Percentiles rank a stretch among this genome's conserved stretches.
These are phyloP conservation scores for Pollimyrus isidori DNA, from an alignment of 2,113 vertebrate species.

Conservation along the genomic window DNA sequence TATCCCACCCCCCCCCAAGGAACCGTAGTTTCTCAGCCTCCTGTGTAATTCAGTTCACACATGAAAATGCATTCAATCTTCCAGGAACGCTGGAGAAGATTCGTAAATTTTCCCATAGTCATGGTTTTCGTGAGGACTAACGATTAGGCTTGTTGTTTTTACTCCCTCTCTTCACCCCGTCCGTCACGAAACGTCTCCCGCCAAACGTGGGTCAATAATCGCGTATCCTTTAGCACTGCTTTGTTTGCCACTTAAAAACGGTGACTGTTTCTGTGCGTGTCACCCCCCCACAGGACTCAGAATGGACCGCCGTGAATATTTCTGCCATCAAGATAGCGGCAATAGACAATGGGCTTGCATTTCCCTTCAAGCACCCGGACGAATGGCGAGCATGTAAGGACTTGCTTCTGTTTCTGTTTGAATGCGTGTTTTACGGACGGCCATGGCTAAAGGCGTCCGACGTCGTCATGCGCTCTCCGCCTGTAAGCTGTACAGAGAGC, in stretches of 20 bases:
- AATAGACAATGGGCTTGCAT: slow-evolving; percentile 94
- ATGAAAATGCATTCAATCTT: background rate
- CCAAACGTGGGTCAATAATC: background rate
- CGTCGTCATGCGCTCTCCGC: background rate
- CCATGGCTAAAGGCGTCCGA: background rate
- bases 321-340: slow-evolving; percentile 81
- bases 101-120: background rate
- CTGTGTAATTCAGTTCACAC: background rate
- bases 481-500: background rate
- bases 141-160: background rate
- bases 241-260: background rate
- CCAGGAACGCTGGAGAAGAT: background rate
- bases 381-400: slow-evolving; percentile 88
- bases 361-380: slow-evolving; percentile 96
- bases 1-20: background rate
- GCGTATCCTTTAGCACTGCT: background rate
- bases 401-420: background rate
- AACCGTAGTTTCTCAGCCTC: background rate
- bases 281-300: slow-evolving; percentile 55
- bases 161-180: background rate
- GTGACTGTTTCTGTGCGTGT: background rate
- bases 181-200: background rate
- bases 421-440: background rate
- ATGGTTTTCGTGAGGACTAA: background rate
- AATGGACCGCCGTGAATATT: slow-evolving; percentile 61